A percentile compares a stretch with the other conserved stretches of the same genome.
phyloP scores from a whole-genome alignment of 2,888 invertebrate genomes.

The Tenthredo mesomela region DNA sequence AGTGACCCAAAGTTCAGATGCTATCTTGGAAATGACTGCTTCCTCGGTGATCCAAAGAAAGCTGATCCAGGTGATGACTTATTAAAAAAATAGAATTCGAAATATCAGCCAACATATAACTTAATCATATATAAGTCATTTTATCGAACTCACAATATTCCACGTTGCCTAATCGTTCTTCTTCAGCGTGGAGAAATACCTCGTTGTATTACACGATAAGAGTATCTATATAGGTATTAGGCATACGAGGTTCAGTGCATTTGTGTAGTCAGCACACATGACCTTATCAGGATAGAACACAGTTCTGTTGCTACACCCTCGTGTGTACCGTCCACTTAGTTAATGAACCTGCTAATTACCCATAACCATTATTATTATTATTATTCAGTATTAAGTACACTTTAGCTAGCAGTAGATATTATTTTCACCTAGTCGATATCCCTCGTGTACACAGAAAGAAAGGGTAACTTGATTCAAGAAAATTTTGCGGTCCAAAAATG shows the following conservation, averaged over 20 bases:
- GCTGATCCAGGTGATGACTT: constrained; percentile 86
- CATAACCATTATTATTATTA: constrained; percentile 48
- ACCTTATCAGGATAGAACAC: constrained; percentile 68
- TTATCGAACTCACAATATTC: background rate
- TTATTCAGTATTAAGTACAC: constrained; percentile 43
- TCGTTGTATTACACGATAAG: background rate
- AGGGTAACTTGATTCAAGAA: too few relatives aligned
- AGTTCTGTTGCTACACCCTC: constrained; percentile 55
- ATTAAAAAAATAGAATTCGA: background rate
- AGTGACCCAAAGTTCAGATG: constrained; percentile 89
- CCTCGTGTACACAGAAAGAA: too few relatives aligned
- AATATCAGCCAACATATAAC: background rate
- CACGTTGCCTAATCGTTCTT: background rate
- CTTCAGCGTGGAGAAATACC: background rate
- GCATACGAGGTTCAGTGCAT: constrained; percentile 18
- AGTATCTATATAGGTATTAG: background rate
- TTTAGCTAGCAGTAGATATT: constrained; percentile 40
- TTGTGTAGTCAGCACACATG: constrained; percentile 56
- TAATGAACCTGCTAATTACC: constrained; percentile 64
- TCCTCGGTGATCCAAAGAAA: constrained; percentile 88
- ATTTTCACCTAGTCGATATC: background rate
- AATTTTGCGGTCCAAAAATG: too few relatives aligned
- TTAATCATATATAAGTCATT: background rate
- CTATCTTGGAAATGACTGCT: constrained; percentile 86
- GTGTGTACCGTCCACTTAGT: constrained; percentile 61